Evolutionary conservation across 2,797 vertebrate genomes (phyloP), one percentile per base, ranked within the genome.

Genomic region (Lophura swinhoii): DNA sequence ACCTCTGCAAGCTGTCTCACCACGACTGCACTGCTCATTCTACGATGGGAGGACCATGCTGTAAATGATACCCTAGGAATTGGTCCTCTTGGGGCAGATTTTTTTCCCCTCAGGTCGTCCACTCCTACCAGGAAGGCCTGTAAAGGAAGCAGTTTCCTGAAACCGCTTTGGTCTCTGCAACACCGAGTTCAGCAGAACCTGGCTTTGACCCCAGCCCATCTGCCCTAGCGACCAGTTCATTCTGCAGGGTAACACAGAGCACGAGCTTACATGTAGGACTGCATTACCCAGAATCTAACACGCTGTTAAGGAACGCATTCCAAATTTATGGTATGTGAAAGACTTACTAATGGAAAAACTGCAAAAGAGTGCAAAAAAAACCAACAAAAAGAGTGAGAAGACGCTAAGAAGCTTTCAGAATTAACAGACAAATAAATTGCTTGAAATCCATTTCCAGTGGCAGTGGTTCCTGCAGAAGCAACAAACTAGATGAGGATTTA

Each of bases 191-290:
- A 79, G 60, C 44, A n/a, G 5, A 67, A 56, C 0, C 0, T 14
- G 55, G 62, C n/a, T 62, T 75, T 17, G 3, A 35, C 28, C 49
- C 39, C 62, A 87, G 62, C 53, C 72, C 51, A 3, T 0, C 1
- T 9, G 48, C 68, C 55, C 41, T 10, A 14, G 44, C 49, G 48
- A 58, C 48, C 10, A 17, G 9, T 24, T 75, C 55, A 21, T 17
- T 10, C 9, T 0, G 22, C 17, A 6, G n/a, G 51, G 1, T 5
- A 51, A 66, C 29, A n/a, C 1, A 3, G 2, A 39, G 24, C 1
- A 56, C 58, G 56, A 64, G 13, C 26, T 35, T 23, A 12, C 69
- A 80, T 23, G 17, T 9, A 22, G 58, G 64, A 14, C 41, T 10
- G 6, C 29, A 0, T 0, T 46, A 46, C 24, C 46, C 73, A 26